Evolutionary conservation across 2,888 invertebrate species (phyloP).

Genomic region (Argyra leucocephala): DNA sequence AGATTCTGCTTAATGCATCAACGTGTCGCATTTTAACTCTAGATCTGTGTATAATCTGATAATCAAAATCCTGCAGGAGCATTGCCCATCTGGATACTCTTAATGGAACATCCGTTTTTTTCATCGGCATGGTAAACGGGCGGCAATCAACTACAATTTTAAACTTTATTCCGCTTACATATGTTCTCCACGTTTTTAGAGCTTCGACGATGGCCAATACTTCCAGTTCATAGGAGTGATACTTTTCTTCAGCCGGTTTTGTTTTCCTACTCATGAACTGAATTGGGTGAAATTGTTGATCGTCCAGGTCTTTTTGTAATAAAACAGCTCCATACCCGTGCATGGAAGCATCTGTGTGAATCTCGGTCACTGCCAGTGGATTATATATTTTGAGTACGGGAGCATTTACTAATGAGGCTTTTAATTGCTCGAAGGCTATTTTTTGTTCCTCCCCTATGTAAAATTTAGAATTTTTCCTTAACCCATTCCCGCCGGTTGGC

Average conservation of each 20-base stretch:
- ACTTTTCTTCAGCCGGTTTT: slow-evolving; percentile 19
- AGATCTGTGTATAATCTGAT: slow-evolving; percentile 23
- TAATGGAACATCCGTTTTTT: slow-evolving; percentile 21
- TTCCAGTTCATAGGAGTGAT: slow-evolving; percentile 28
- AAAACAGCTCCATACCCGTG: slow-evolving; percentile 24
- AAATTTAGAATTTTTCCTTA: slow-evolving; percentile 20
- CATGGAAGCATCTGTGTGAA: slow-evolving; percentile 25
- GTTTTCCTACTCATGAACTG: slow-evolving; percentile 24
- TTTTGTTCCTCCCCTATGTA: slow-evolving; percentile 18
- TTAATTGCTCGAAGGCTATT: slow-evolving; percentile 21
- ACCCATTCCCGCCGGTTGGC: too few species aligned
- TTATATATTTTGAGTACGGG: slow-evolving; percentile 22
- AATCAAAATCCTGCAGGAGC: slow-evolving; percentile 25
- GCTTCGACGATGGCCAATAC: slow-evolving; percentile 27
- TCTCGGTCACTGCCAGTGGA: slow-evolving; percentile 21
- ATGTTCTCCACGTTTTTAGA: slow-evolving; percentile 28
- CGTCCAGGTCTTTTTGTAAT: slow-evolving; percentile 22
- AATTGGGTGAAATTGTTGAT: slow-evolving; percentile 21
- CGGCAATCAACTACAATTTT: slow-evolving; percentile 22
- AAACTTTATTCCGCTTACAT: slow-evolving; percentile 24
- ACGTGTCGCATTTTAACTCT: slow-evolving; percentile 23
- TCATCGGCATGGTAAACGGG: slow-evolving; percentile 22
- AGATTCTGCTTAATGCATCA: slow-evolving; percentile 21
- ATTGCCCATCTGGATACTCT: slow-evolving; percentile 25
- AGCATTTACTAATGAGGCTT: slow-evolving; percentile 15